Conservation (phyloP, 2,113 vertebrate species). For the Myxocyprinus asiaticus region DNA sequence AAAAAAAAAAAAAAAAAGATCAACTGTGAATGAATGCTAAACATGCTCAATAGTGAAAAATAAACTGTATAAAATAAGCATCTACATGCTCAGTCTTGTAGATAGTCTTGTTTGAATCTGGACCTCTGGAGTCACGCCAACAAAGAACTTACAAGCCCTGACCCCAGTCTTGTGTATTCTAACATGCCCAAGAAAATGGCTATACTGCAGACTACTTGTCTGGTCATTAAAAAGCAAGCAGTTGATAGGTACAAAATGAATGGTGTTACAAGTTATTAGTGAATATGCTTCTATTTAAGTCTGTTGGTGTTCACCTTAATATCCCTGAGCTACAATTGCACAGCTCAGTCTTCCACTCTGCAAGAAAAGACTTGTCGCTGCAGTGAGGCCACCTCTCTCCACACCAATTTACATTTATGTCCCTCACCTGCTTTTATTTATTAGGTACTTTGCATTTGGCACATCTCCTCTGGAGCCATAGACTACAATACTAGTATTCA, state of each 20-base stretch:
- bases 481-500: conserved; percentile 71
- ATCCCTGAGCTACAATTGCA: conserved; percentile 64
- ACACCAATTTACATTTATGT: conserved; percentile 78
- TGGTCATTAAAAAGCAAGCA: conserved; percentile 57
- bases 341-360: conserved; percentile 66
- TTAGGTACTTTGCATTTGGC: conserved; percentile 76
- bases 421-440: conserved; percentile 75
- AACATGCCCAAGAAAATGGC: conserved; percentile 6
- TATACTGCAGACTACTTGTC: conserved; percentile 2
- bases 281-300: conserved; percentile 72
- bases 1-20: conserved; percentile 51
- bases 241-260: conserved; percentile 59
- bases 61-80: no score
- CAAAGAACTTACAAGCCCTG: neutral
- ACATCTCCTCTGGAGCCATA: conserved; percentile 71
- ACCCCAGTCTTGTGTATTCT: conserved; percentile 5
- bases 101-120: neutral
- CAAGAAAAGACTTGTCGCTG: conserved; percentile 57
- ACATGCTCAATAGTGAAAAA: conserved; percentile 35
- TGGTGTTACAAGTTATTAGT: conserved; percentile 61
- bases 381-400: conserved; percentile 66
- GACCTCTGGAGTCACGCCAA: neutral
- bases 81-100: conserved; percentile 1
- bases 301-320: conserved; percentile 76
- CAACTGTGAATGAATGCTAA: conserved; percentile 23